Conservation (phyloP, 2,113 vertebrate genomes). For the Cynocephalus volans region DNA sequence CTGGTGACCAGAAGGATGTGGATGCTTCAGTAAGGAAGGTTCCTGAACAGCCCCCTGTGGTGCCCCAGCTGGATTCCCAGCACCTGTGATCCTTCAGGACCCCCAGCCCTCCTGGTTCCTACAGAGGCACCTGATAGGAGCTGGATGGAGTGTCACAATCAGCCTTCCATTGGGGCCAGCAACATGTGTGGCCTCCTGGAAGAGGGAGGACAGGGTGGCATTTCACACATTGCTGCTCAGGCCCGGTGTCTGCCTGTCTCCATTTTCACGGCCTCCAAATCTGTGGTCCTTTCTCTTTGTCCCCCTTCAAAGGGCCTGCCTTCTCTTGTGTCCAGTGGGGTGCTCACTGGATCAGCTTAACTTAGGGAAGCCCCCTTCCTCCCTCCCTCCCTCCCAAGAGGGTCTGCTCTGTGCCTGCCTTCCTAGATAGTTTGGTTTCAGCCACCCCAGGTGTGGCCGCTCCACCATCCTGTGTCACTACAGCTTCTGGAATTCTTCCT, state of each 20-base stretch:
- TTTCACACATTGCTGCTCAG: neutral
- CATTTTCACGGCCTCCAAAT: neutral
- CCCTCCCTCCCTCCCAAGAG: neutral
- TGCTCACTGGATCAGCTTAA: neutral
- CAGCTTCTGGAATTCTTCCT: neutral
- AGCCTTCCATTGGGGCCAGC: neutral
- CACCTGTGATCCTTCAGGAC: conserved; percentile 36
- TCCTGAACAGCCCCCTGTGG: conserved; percentile 8
- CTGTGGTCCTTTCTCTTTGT: neutral
- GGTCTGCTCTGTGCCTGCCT: neutral
- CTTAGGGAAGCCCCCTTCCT: neutral
- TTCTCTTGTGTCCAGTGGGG: accelerated
- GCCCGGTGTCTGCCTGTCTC: neutral
- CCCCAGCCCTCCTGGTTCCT: neutral
- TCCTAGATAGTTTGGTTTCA: neutral
- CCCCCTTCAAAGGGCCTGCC: neutral
- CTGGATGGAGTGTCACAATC: neutral
- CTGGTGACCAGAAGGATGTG: conserved; percentile 62
- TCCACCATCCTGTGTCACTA: neutral
- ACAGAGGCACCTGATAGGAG: neutral
- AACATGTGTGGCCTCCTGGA: neutral
- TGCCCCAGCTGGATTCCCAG: conserved; percentile 60
- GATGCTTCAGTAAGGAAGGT: conserved; percentile 66
- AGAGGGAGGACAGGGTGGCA: neutral
- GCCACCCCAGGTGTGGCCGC: too few relatives aligned